Evolutionary conservation across 2,888 invertebrate genomes (phyloP).

Genomic region (Volucella inflata): DNA sequence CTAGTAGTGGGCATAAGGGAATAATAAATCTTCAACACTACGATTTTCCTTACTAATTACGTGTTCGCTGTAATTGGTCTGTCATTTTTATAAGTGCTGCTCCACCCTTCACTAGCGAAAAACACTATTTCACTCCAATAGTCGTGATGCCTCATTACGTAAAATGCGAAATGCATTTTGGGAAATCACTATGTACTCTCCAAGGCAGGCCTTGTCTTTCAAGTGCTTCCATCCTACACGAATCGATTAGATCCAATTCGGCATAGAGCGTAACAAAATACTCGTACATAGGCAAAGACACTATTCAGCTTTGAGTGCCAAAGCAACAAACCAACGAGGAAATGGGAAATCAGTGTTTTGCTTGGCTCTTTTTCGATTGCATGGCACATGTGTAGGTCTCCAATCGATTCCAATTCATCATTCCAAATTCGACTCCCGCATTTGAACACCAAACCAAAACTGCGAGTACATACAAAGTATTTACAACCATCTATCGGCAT

Average conservation of each 20-base stretch:
- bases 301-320: too few relatives aligned
- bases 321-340: too few relatives aligned
- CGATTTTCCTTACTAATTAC: too few relatives aligned
- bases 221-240: background rate
- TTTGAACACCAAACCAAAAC: too few relatives aligned
- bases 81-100: background rate
- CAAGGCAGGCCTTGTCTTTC: background rate
- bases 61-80: too few relatives aligned
- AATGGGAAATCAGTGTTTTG: background rate
- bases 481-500: too few relatives aligned
- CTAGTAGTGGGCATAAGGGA: too few relatives aligned
- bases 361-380: background rate
- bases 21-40: too few relatives aligned
- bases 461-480: too few relatives aligned
- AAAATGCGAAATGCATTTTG: conserved; percentile 21
- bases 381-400: conserved; percentile 12
- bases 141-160: conserved; percentile 17
- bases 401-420: conserved; percentile 38
- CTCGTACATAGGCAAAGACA: too few relatives aligned
- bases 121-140: conserved; percentile 5
- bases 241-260: background rate
- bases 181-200: background rate
- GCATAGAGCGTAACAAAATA: background rate
- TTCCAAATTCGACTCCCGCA: background rate
- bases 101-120: conserved; percentile 9